Conservation (phyloP, 2,797 vertebrate genomes). For the Cryptoblepharus egeriae region DNA sequence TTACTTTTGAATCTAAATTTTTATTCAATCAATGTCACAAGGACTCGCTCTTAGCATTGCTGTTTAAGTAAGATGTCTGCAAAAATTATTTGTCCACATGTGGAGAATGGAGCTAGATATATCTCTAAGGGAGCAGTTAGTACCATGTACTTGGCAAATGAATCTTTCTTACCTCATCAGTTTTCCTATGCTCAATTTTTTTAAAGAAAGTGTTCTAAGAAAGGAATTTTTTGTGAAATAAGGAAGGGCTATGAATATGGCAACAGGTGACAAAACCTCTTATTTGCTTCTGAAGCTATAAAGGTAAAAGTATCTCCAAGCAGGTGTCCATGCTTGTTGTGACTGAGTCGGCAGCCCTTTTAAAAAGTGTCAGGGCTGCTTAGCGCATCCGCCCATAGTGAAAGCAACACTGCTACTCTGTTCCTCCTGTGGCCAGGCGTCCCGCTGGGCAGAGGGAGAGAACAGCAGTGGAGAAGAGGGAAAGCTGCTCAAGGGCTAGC, state of each 20-base stretch:
- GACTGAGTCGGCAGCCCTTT: no score
- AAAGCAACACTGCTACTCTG: no score
- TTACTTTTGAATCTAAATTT: slow-evolving; percentile 52
- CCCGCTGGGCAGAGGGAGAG: no score
- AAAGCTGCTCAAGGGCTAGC: no score
- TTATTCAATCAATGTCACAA: slow-evolving; percentile 47
- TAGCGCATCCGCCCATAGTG: no score
- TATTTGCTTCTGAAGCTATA: neutral
- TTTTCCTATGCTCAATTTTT: neutral
- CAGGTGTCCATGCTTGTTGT: no score
- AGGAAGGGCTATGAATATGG: neutral
- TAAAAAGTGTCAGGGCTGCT: no score
- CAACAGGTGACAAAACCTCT: neutral
- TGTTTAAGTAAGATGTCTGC: slow-evolving; percentile 39
- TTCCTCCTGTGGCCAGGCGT: no score
- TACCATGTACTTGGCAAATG: neutral
- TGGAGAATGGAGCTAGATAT: neutral
- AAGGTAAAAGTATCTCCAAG: no score
- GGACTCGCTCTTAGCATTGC: slow-evolving; percentile 34
- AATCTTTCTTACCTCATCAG: neutral
- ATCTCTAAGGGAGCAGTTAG: slow-evolving; percentile 18
- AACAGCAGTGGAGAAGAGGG: no score
- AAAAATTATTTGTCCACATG: slow-evolving; percentile 6
- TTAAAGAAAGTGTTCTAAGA: slow-evolving; percentile 18
- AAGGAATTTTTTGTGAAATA: neutral